Evolutionary conservation across 2,113 vertebrate species (phyloP).

Genomic region (Camelus bactrianus): DNA sequence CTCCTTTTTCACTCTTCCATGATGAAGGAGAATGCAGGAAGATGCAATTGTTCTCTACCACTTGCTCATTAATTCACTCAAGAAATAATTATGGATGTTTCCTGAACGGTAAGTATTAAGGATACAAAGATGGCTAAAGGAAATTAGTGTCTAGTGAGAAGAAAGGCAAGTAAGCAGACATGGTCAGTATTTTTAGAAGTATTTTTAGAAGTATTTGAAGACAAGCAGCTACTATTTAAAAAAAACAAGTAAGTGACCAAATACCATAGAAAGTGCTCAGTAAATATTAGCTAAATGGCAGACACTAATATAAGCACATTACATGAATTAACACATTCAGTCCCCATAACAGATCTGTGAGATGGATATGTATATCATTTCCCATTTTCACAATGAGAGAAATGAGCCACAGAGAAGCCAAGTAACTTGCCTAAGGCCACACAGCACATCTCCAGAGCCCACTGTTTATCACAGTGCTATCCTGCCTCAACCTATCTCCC

Average conservation of each 20-base stretch:
- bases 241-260: neutral
- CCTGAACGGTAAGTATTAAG: neutral
- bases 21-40: constrained; percentile 49
- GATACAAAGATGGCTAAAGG: constrained; percentile 18
- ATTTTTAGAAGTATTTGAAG: constrained; percentile 37
- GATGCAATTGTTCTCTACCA: neutral
- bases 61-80: constrained; percentile 51
- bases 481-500: neutral
- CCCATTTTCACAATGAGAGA: constrained; percentile 25
- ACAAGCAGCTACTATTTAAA: constrained; percentile 29
- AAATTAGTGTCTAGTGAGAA: neutral
- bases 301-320: neutral
- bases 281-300: neutral
- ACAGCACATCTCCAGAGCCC: neutral
- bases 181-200: neutral
- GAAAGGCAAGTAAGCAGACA: neutral
- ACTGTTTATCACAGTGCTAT: neutral
- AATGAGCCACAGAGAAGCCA: neutral
- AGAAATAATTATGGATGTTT: constrained; percentile 45
- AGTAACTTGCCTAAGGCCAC: neutral
- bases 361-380: neutral
- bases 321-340: neutral
- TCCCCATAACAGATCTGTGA: neutral
- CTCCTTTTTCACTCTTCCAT: constrained; percentile 36
- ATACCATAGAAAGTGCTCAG: constrained; percentile 14